Evolutionary conservation across 2,888 invertebrate genomes (phyloP), one percentile per base, ranked within the genome.

Genomic region (Tetheella fluctuosa): DNA sequence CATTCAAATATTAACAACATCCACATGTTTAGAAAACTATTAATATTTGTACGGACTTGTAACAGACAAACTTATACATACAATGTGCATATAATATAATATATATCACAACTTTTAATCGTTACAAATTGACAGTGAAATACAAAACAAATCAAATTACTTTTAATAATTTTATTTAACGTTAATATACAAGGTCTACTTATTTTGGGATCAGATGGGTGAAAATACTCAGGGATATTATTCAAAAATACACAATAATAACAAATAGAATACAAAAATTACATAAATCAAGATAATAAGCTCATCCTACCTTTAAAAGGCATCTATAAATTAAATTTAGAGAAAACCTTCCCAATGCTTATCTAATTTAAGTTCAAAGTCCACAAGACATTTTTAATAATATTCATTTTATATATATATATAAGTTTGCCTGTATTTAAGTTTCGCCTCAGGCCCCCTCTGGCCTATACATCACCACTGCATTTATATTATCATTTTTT

Each of bases 371-470:
- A 48, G 48, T 48, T 20, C 48, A 20, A 20, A 48, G 48, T 20
- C 48, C 20, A 48, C 20, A 48, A 7, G 3, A 20, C 17, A 48
- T 48, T n/a, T n/a, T 7, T 48, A 48, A 48, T 48, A n/a, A 48
- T 17, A 20, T 10, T 20, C 15, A 39, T 25, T 4, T 25, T 25
- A 39, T n/a, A 0, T 20, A 20, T 10, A 42, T 2, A 48, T 48
- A 48, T 48, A 48, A 48, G 48, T 48, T 48, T 48, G 48, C 3
- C 48, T 20, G 48, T 48, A n/a, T n/a, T n/a, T n/a, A 48, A 39
- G 39, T 39, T 6, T 39, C 39, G 39, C 39, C 39, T 7, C 5
- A n/a, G 39, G 39, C 39, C 48, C 0, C 8, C 39, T 15, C 48
- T 20, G 20, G 8, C 17, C 17, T 48, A 48, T 48, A 48, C 1